Evolutionary conservation across 2,797 vertebrate species (phyloP).

Genomic region (Chrosomus eos): DNA sequence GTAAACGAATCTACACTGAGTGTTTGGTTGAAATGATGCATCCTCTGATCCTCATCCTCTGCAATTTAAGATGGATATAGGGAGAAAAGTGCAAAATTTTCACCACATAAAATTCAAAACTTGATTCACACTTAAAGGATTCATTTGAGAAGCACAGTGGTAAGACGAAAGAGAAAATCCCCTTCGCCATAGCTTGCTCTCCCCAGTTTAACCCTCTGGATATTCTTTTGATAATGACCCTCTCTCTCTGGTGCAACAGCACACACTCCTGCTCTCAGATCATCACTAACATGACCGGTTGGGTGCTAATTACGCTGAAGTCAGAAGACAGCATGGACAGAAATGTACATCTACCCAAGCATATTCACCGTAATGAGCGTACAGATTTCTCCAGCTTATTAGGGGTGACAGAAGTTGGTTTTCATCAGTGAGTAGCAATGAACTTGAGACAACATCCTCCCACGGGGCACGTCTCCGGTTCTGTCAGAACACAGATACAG

Average conservation of each 20-base stretch:
- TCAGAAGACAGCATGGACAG: constrained; percentile 63
- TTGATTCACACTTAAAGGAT: not conserved
- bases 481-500: constrained; percentile 52
- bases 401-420: not conserved
- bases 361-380: constrained; percentile 6
- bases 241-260: not conserved
- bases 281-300: not conserved
- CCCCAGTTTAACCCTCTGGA: not conserved
- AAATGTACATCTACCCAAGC: constrained; percentile 36
- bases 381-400: constrained; percentile 13
- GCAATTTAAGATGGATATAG: not conserved
- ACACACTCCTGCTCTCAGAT: not conserved
- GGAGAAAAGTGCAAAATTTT: not conserved
- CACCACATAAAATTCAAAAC: not conserved
- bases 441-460: constrained; percentile 69
- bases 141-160: not conserved
- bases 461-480: constrained; percentile 55
- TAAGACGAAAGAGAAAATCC: not conserved
- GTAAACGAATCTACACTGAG: not conserved
- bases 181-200: not conserved
- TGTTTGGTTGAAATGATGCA: not conserved
- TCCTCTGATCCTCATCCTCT: constrained; percentile 3
- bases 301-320: constrained; percentile 62
- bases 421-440: constrained; percentile 50
- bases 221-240: constrained; percentile 18